These are phyloP conservation scores for Sarcophaga bullata DNA, from an alignment of 1,140 invertebrate species.

Conservation along the genomic window DNA sequence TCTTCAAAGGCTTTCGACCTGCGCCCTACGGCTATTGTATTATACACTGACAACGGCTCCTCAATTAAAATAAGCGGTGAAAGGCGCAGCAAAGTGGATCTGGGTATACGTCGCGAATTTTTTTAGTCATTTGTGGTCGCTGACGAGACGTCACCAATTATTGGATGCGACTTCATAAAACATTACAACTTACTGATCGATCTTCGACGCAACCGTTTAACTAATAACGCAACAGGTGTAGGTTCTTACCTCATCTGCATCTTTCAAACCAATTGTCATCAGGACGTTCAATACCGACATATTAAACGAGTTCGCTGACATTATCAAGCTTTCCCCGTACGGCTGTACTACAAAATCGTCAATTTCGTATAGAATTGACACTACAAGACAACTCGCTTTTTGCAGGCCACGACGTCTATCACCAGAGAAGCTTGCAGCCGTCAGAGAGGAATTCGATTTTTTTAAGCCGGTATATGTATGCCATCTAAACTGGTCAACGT, in stretches of 20 bases:
- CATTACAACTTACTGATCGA: background rate
- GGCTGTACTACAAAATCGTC: slow-evolving; percentile 27
- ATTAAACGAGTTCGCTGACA: background rate
- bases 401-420: too few relatives aligned
- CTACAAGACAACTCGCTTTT: slow-evolving; percentile 15
- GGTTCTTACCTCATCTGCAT: background rate
- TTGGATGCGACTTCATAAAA: background rate
- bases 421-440: too few relatives aligned
- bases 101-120: slow-evolving; percentile 1
- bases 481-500: slow-evolving; percentile 54
- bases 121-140: slow-evolving; percentile 34
- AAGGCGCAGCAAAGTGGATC: background rate
- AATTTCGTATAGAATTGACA: slow-evolving; percentile 34
- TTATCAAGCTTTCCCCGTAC: background rate
- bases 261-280: background rate
- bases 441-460: too few relatives aligned
- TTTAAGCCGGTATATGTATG: slow-evolving; percentile 52
- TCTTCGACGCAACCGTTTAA: background rate
- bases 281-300: background rate
- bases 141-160: background rate
- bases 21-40: background rate
- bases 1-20: background rate
- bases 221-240: background rate
- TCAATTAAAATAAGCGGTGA: too few relatives aligned
- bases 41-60: slow-evolving; percentile 4